A percentile compares a stretch with the other conserved stretches of the same genome.
phyloP scores from a whole-genome alignment of 2,888 invertebrate genomes.

The Euplexia lucipara region DNA sequence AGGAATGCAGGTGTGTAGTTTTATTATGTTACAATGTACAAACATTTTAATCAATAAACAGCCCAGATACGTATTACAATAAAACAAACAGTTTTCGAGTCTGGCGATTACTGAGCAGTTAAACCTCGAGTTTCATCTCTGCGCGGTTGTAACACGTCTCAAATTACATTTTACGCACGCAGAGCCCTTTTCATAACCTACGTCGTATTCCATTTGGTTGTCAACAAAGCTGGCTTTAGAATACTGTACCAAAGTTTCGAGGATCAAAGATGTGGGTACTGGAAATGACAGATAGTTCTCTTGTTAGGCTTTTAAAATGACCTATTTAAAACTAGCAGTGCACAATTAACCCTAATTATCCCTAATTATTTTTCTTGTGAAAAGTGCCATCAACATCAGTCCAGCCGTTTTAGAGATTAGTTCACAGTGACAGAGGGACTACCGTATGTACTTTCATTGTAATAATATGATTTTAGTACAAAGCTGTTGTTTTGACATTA shows the following conservation, averaged over 20 bases:
- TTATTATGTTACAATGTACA: no score
- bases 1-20: no score
- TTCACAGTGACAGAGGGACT: no score
- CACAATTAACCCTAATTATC: no score
- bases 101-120: constrained; percentile 18
- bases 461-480: no score
- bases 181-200: constrained; percentile 71
- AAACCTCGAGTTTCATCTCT: constrained; percentile 43
- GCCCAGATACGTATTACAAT: constrained; percentile 4
- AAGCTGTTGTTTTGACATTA: no score
- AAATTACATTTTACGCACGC: constrained; percentile 73
- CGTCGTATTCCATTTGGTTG: constrained; percentile 74
- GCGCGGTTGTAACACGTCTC: constrained; percentile 68
- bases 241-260: constrained; percentile 56
- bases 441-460: no score
- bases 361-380: no score
- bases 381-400: no score
- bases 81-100: constrained; percentile 6
- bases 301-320: background rate
- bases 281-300: constrained; percentile 22
- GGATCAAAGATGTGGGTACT: constrained; percentile 58
- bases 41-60: no score
- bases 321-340: no score
- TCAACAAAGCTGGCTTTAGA: constrained; percentile 69
- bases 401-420: no score